Evolutionary conservation across 2,113 vertebrate species (phyloP).

Genomic region (Sorex fumeus): DNA sequence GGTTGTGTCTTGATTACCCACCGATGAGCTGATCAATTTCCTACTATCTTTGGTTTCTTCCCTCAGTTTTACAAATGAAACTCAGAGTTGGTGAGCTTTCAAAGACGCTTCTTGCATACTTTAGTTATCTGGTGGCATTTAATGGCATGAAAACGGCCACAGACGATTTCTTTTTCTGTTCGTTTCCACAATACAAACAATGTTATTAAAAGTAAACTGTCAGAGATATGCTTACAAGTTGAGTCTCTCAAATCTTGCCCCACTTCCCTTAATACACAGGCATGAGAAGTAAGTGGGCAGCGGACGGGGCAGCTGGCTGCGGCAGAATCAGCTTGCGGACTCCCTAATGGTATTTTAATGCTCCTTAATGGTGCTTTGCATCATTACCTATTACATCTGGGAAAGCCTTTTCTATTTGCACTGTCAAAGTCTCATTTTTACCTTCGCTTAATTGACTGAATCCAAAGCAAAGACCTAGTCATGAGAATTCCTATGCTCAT

Average conservation of each 20-base stretch:
- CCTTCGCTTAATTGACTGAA: constrained; percentile 63
- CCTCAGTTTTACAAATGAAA: constrained; percentile 49
- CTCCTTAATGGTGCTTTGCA: neutral
- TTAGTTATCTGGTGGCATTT: constrained; percentile 68
- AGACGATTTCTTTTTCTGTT: constrained; percentile 66
- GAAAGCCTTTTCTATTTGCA: constrained; percentile 54
- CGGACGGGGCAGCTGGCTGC: neutral
- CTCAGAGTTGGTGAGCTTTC: neutral
- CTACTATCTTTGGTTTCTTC: constrained; percentile 39
- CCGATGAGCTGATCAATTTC: constrained; percentile 1
- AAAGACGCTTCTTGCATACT: constrained; percentile 1
- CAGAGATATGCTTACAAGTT: constrained; percentile 74
- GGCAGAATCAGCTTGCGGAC: neutral
- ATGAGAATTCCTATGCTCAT: neutral
- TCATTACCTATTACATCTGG: constrained; percentile 32
- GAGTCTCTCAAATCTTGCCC: constrained; percentile 71
- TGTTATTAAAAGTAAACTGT: constrained; percentile 79
- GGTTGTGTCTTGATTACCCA: neutral
- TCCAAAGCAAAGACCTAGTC: constrained; percentile 58
- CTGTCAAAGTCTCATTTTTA: constrained; percentile 72
- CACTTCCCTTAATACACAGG: constrained; percentile 75
- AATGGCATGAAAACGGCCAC: constrained; percentile 68
- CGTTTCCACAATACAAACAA: constrained; percentile 68
- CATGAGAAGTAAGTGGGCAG: constrained; percentile 45
- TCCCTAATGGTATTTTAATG: neutral